Base-by-base conservation (phyloP, 2,797 vertebrate genomes). In the Acanthopagrus latus region DNA sequence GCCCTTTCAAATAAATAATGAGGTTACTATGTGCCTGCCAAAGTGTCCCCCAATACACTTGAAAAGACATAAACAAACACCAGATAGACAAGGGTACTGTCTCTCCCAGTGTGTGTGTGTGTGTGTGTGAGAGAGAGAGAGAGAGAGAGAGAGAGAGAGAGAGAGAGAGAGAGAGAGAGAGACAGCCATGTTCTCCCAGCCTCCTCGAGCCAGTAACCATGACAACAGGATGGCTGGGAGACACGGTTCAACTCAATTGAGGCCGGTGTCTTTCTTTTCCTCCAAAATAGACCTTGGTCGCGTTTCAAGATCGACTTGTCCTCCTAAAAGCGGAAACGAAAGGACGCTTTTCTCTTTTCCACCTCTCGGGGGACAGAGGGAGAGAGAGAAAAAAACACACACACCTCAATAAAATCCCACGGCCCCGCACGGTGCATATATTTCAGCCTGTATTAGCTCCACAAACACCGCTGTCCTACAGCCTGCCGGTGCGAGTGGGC, bases 191-290 rank as follows among this genome's bases (percentile, higher is more conserved):
- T 95, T 96, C 95, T 95, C 95, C 95, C 94, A 96, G 96, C 96
- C 97, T 98, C 97, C 94, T 95, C 84, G 46, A 95, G 94, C 94
- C 96, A 94, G 97, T 98, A 97, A 97, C 98, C 97, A 99, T 99
- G 97, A 98, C 98, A 98, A 99, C 98, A 95, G 90, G 95, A 96
- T 96, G 97, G 97, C 96, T 97, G 93, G 94, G 96, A 97, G 97
- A 97, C 96, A 95, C 94, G 94, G 95, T 94, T 95, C 90, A 88
- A 90, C 94, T 62, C 92, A 94, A 95, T 92, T 93, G 95, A 95
- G 91, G 95, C 90, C 95, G 95, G 96, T 94, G 95, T 96, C 95
- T 96, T 95, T 92, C 74, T 92, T 89, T 89, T 88, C 80, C 89
- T 92, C 88, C 80, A 83, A 94, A 95, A 95, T 82, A 94, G 88